Percentiles rank a stretch among this genome's conserved stretches.
phyloP scores from a whole-genome alignment of 2,113 vertebrate genomes.

The Oryzias celebensis region DNA sequence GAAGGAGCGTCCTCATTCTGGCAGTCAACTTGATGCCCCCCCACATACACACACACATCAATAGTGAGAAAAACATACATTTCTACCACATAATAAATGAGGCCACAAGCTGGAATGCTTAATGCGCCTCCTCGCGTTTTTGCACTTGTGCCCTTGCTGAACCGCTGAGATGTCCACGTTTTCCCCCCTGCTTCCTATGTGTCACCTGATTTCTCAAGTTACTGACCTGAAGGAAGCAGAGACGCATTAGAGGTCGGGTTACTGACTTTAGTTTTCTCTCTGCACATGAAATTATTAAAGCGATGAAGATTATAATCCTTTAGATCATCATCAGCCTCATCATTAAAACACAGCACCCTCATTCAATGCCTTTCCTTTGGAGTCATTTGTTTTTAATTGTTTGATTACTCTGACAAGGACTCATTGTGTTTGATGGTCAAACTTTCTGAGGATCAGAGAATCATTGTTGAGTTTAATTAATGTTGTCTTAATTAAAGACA shows the following conservation, averaged over 20 bases:
- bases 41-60: conserved; percentile 3
- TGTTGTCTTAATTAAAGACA: neutral
- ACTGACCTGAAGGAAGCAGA: too few relatives aligned
- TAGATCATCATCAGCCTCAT: neutral
- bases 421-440: too few relatives aligned
- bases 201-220: neutral
- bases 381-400: too few relatives aligned
- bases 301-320: neutral
- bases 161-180: neutral
- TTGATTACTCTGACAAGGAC: too few relatives aligned
- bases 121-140: neutral
- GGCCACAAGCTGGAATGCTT: neutral
- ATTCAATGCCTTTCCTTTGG: neutral
- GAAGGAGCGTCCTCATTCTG: conserved; percentile 21
- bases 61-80: conserved; percentile 7
- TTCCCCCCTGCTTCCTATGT: conserved; percentile 3
- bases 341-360: neutral
- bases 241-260: too few relatives aligned
- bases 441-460: too few relatives aligned
- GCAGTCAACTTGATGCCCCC: neutral
- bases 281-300: too few relatives aligned
- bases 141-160: neutral
- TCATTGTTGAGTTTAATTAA: neutral
- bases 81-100: neutral
- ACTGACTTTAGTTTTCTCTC: too few relatives aligned